A percentile compares a stretch with the other conserved stretches of the same genome.
phyloP scores from a whole-genome alignment of 2,113 vertebrate species.

The Scopus umbretta region DNA sequence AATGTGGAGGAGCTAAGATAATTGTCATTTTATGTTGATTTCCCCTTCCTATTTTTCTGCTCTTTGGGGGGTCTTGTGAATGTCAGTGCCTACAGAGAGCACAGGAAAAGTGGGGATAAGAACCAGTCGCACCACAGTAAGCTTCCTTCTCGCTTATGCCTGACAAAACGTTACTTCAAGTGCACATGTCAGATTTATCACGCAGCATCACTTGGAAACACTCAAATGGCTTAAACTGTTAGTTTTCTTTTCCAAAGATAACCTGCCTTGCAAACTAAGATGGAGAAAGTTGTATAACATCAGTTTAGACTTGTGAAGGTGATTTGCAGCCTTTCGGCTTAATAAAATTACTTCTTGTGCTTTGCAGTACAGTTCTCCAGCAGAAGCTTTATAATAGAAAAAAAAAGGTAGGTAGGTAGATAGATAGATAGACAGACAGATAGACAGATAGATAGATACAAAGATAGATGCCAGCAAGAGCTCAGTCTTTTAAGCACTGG shows the following conservation, averaged over 20 bases:
- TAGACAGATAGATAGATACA: rapidly evolving
- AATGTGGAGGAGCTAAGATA: constrained; percentile 43
- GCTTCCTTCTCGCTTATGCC: not conserved
- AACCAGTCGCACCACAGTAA: not conserved
- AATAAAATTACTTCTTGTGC: not conserved
- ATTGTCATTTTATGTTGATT: constrained; percentile 66
- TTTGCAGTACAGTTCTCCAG: not conserved
- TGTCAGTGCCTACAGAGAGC: constrained; percentile 52
- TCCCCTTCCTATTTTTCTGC: constrained; percentile 39
- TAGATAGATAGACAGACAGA: not conserved
- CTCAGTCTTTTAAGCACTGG: not conserved
- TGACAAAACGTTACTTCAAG: constrained; percentile 58
- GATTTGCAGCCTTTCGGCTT: not conserved
- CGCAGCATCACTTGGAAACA: constrained; percentile 25
- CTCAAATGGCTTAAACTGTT: constrained; percentile 23
- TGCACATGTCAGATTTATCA: constrained; percentile 30
- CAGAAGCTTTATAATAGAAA: not conserved
- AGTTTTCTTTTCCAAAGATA: constrained; percentile 11
- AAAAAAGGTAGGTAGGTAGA: not conserved
- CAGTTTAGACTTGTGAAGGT: not conserved
- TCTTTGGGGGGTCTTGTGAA: constrained; percentile 41
- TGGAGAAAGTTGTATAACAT: not conserved
- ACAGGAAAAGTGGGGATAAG: constrained; percentile 22
- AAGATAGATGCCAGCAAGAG: not conserved
- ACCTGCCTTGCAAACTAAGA: not conserved